Base-by-base conservation (phyloP, 2,888 invertebrate genomes). In the Brachyopa scutellaris region DNA sequence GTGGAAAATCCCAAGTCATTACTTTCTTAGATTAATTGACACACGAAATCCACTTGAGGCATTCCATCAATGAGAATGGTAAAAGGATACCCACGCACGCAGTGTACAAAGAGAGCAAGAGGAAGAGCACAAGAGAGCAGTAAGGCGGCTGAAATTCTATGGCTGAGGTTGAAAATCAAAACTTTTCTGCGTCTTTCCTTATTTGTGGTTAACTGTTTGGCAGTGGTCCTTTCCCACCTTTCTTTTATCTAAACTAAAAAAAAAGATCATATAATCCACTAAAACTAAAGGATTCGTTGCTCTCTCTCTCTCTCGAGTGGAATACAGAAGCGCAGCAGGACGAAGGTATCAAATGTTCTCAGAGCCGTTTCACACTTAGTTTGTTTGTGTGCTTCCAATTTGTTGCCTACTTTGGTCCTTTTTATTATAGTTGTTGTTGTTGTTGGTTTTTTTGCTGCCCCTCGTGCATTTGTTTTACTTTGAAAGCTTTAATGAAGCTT, bases 401-500 rank as follows among this genome's bases (percentile, higher is more conserved):
- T 31, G 9, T 33, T 21, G 6, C 11, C 2, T 19, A 31, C 17
- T 13, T 29, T 11, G 8, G 2, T 33, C 13, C 29, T 53, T 53
- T 19, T 19, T 36, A 8, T 42, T 51, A 19, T 51, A n/a, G n/a
- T n/a, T n/a, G n/a, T n/a, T n/a, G n/a, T n/a, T n/a, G n/a, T n/a
- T n/a, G n/a, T n/a, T n/a, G n/a, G 15, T 53, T 49, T 49, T 55
- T n/a, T 26, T 47, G 8, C 53, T 42, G 31, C 8, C 23, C 36
- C 11, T 19, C 51, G 51, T 47, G 59, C 77, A 70, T 53, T 77
- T 66, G 53, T 77, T 72, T 77, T 61, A 57, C 31, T 66, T 51
- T 53, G 64, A 82, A 82, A 82, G 82, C 77, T 82, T 77, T 76
- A 72, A 77, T 77, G 82, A 82, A 82, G 82, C 82, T 82, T 82